Percentiles rank a stretch among this genome's conserved stretches.
Conservation (phyloP, 1,140 invertebrate genomes). For the Zaprionus camerounensis region DNA sequence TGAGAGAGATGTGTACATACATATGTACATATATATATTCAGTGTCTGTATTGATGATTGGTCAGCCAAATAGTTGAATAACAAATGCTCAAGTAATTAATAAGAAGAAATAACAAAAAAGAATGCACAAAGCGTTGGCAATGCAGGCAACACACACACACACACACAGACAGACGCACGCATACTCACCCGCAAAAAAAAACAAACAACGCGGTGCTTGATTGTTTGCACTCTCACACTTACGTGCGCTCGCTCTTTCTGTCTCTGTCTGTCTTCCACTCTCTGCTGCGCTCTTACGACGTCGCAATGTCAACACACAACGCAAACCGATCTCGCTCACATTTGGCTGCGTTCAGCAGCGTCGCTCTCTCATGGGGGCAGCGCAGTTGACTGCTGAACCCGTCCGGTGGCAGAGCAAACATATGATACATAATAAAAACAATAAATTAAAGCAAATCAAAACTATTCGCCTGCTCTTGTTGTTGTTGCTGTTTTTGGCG, state of each 20-base stretch:
- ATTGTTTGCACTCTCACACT: not conserved
- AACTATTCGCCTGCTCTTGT: constrained; percentile 27
- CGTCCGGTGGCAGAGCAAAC: constrained; percentile 2
- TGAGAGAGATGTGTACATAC: not conserved
- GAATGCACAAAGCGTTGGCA: constrained; percentile 18
- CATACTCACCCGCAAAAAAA: constrained; percentile 4
- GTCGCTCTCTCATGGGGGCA: not conserved
- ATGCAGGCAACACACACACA: constrained; percentile 11
- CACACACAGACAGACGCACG: not conserved
- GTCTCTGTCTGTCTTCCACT: not conserved
- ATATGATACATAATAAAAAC: constrained; percentile 7
- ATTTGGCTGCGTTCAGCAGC: constrained; percentile 41
- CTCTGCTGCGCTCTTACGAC: not conserved
- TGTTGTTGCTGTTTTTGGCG: constrained; percentile 42
- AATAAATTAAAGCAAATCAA: constrained; percentile 19
- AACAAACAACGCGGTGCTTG: constrained; percentile 18
- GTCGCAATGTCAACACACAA: constrained; percentile 57
- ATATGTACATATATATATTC: not conserved
- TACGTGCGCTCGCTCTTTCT: not conserved
- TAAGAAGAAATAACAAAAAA: constrained; percentile 27
- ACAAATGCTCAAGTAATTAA: constrained; percentile 53
- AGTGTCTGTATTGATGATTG: not conserved
- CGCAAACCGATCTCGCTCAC: constrained; percentile 62
- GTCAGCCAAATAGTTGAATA: constrained; percentile 44
- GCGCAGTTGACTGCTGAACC: constrained; percentile 2